A percentile compares a stretch with the other conserved stretches of the same genome.
Evolutionary conservation across 2,888 invertebrate genomes (phyloP).

Genomic region (Scrobipalpa atriplicella): DNA sequence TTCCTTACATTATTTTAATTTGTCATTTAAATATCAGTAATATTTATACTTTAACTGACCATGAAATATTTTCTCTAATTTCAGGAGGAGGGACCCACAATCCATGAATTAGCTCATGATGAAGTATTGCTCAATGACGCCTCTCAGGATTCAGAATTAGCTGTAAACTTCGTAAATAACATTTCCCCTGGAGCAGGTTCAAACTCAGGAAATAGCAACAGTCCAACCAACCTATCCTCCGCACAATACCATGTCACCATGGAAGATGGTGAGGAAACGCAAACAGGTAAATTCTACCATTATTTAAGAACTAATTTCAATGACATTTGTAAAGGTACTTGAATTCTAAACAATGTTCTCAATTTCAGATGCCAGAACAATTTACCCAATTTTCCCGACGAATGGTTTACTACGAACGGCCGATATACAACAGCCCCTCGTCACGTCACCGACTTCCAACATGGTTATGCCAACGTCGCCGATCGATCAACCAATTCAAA

Average conservation of each 20-base stretch:
- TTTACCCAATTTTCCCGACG: conserved; percentile 47
- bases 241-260: conserved; percentile 72
- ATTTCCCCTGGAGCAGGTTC: conserved; percentile 39
- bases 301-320: conserved; percentile 4
- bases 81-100: conserved; percentile 79
- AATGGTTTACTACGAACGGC: conserved; percentile 47
- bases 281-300: conserved; percentile 52
- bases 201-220: conserved; percentile 37
- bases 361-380: conserved; percentile 51
- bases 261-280: conserved; percentile 72
- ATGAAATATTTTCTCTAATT: conserved; percentile 32
- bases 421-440: conserved; percentile 48
- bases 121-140: conserved; percentile 64
- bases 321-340: not conserved
- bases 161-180: conserved; percentile 53
- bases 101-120: conserved; percentile 77
- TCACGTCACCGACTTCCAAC: conserved; percentile 58
- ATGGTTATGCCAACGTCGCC: conserved; percentile 49
- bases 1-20: too few species aligned
- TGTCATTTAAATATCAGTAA: too few species aligned
- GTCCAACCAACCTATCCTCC: conserved; percentile 49
- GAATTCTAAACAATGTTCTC: conserved; percentile 21
- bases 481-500: conserved; percentile 44
- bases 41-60: not conserved
- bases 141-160: conserved; percentile 60